These are phyloP conservation scores for Triplophysa rosa DNA, from an alignment of 2,113 vertebrate genomes.

Conservation along the genomic window DNA sequence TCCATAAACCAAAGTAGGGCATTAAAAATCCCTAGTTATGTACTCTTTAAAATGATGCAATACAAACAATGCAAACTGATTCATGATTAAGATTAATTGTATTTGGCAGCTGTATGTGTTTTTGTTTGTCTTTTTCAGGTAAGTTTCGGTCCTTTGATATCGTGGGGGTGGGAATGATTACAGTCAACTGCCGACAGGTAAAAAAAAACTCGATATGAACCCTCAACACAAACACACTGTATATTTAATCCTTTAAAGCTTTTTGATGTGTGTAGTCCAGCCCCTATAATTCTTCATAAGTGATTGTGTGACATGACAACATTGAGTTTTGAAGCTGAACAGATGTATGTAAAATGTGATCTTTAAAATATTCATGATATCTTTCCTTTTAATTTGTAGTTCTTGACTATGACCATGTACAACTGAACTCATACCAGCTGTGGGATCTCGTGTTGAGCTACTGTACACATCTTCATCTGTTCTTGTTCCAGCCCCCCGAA, in stretches of 20 bases:
- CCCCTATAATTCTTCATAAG: not conserved
- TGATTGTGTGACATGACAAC: not conserved
- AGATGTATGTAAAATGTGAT: not conserved
- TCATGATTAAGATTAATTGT: no score
- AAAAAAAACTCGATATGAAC: not conserved
- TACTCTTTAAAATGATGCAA: no score
- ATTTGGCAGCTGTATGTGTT: not conserved
- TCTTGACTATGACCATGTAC: slow-evolving; percentile 76
- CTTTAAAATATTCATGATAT: not conserved
- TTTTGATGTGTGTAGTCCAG: not conserved
- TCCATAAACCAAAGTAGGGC: no score
- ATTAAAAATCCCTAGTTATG: no score
- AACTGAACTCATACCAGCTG: slow-evolving; percentile 61
- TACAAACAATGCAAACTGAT: no score
- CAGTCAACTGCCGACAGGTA: slow-evolving; percentile 72
- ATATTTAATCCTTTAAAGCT: not conserved
- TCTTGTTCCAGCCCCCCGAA: not conserved
- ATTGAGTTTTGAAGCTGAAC: not conserved
- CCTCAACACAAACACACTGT: not conserved
- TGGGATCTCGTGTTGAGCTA: not conserved
- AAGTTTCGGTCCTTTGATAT: slow-evolving; percentile 70
- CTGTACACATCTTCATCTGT: not conserved
- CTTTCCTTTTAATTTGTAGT: slow-evolving; percentile 62
- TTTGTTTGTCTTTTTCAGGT: slow-evolving; percentile 53
- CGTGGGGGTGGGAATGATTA: slow-evolving; percentile 63